A percentile compares a stretch with the other conserved stretches of the same genome.
phyloP scores from a whole-genome alignment of 2,113 vertebrate genomes.

The Coryphaenoides rupestris region DNA sequence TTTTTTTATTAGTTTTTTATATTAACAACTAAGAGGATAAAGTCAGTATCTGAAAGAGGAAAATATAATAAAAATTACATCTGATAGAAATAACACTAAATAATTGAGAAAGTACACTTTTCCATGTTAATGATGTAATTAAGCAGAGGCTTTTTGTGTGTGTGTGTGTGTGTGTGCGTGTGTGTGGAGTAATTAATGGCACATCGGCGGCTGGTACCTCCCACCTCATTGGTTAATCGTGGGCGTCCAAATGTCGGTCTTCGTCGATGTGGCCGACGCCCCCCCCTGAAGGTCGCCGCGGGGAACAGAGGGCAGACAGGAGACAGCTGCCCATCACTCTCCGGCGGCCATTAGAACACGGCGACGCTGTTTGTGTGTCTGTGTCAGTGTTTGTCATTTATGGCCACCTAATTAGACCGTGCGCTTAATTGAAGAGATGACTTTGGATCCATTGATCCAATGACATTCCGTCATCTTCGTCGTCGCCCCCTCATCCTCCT shows the following conservation, averaged over 20 bases:
- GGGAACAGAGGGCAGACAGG: slow-evolving; percentile 48
- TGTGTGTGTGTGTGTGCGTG: no score
- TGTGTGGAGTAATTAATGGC: slow-evolving; percentile 49
- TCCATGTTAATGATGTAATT: slow-evolving; percentile 59
- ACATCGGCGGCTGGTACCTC: slow-evolving; percentile 48
- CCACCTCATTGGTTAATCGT: slow-evolving; percentile 39
- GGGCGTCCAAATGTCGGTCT: slow-evolving; percentile 35
- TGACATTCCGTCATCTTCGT: slow-evolving; percentile 44
- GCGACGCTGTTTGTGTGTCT: slow-evolving; percentile 49
- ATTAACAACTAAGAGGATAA: background rate
- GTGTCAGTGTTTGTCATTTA: slow-evolving; percentile 68
- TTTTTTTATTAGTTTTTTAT: no score
- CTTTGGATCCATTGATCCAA: slow-evolving; percentile 60
- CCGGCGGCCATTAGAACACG: slow-evolving; percentile 57
- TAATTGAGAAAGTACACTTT: slow-evolving; percentile 47
- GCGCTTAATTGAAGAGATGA: slow-evolving; percentile 68
- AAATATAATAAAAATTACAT: slow-evolving; percentile 1
- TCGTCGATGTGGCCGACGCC: no score
- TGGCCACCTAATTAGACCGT: slow-evolving; percentile 70
- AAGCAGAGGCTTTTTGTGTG: slow-evolving; percentile 26
- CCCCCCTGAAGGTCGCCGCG: slow-evolving; percentile 68
- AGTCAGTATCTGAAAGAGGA: background rate
- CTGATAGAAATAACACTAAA: slow-evolving; percentile 35
- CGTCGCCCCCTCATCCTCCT: slow-evolving; percentile 1
- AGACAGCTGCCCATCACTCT: slow-evolving; percentile 72